Evolutionary conservation across 2,888 invertebrate genomes (phyloP), one percentile per base, ranked within the genome.

Genomic region (Spisula solida): DNA sequence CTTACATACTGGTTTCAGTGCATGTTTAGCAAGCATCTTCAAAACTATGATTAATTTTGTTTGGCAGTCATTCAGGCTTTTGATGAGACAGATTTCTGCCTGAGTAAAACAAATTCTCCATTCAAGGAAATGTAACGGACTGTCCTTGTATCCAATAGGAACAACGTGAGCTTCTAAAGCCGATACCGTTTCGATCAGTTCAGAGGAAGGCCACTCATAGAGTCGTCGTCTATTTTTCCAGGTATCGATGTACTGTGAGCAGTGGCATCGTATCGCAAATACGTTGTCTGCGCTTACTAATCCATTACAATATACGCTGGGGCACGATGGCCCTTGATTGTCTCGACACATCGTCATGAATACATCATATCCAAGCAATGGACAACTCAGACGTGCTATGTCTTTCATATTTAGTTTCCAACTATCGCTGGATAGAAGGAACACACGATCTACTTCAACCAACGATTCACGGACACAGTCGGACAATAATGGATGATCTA

Each of bases 31-130:
- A 18, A 81, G 31, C 60, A 29, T 25, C 14, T 81, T 81, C 25
- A 81, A 29, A 16, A 81, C 20, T 56, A 81, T 29, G 34, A 56
- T 18, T 5, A 81, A 41, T 60, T 81, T 81, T 4, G 16, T 34
- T 81, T 81, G 81, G n/a, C 18, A 34, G 56, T 60, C 60, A 34
- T 81, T 81, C 18, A 81, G 29, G 20, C 34, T 81, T 34, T 81
- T 18, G 10, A 81, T 31, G 18, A 81, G 34, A 29, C 60, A 31
- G 20, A 34, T 81, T 60, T 81, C 81, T 31, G 34, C 60, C 34
- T 18, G 34, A 16, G 60, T 60, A 16, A 56, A 60, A 34, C 56
- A 81, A 6, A 81, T 60, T 81, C 81, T 31, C 81, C 81, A 81
- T 16, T 81, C 81, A 34, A 81, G 31, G 34, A 20, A n/a, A 18